phyloP scores from a whole-genome alignment of 2,113 vertebrate genomes.

The Gadus macrocephalus region DNA sequence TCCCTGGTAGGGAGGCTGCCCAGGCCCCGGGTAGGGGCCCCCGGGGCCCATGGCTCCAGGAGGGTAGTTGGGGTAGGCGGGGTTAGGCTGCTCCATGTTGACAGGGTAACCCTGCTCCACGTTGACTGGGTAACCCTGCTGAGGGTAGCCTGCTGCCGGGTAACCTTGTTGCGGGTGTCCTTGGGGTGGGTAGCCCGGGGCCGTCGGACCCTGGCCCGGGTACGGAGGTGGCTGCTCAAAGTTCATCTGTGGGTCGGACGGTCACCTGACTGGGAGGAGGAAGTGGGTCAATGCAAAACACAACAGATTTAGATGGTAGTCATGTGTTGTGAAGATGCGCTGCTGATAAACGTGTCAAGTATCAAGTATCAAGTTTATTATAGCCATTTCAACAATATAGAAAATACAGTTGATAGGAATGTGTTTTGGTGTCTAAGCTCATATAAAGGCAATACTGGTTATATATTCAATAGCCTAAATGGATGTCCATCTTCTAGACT shows the following conservation, averaged over 20 bases:
- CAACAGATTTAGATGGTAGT: too few species aligned
- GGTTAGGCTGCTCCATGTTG: constrained; percentile 69
- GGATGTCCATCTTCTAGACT: neutral
- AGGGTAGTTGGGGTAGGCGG: constrained; percentile 72
- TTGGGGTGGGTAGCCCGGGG: constrained; percentile 81
- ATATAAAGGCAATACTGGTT: neutral
- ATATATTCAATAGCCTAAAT: neutral
- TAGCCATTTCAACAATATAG: too few species aligned
- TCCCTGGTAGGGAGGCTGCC: constrained; percentile 70
- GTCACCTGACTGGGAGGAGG: constrained; percentile 52
- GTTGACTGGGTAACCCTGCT: constrained; percentile 66
- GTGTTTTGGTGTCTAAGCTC: neutral
- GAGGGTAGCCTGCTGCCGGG: constrained; percentile 67
- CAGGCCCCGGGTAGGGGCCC: constrained; percentile 71
- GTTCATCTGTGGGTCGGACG: constrained; percentile 72
- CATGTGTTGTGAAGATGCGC: too few species aligned
- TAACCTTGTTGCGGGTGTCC: constrained; percentile 52
- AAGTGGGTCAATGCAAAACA: too few species aligned
- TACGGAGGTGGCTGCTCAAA: constrained; percentile 88
- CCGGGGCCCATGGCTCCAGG: constrained; percentile 66
- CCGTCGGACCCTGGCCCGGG: constrained; percentile 74
- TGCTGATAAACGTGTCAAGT: too few species aligned
- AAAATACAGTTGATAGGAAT: too few species aligned
- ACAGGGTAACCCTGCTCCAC: constrained; percentile 66
- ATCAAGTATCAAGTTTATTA: too few species aligned